These are phyloP conservation scores for Dromius quadrimaculatus DNA, from an alignment of 2,888 invertebrate genomes.

Conservation along the genomic window DNA sequence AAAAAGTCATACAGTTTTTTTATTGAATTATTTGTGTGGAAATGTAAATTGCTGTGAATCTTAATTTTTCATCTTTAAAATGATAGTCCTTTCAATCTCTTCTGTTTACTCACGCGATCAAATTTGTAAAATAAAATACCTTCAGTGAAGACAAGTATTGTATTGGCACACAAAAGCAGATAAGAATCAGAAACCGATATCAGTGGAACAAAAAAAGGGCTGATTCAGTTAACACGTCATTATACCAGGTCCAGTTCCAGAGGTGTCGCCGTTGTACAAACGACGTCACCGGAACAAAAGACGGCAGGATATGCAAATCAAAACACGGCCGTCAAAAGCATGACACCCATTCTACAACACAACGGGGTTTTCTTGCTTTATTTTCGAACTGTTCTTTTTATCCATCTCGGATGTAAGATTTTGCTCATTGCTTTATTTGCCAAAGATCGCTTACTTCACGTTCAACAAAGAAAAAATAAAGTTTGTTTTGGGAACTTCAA, in stretches of 20 bases:
- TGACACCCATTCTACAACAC: constrained; percentile 1
- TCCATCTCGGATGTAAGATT: constrained; percentile 3
- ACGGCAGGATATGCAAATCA: constrained; percentile 49
- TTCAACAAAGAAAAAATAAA: constrained; percentile 29
- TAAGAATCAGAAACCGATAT: constrained; percentile 44
- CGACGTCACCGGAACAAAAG: constrained; percentile 42
- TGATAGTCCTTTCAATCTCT: too few relatives aligned
- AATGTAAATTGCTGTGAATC: too few relatives aligned
- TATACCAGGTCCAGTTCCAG: constrained; percentile 26
- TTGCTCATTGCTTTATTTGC: constrained; percentile 15
- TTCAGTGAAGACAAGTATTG: constrained; percentile 33
- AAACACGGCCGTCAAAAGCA: constrained; percentile 42
- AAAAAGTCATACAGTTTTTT: too few relatives aligned
- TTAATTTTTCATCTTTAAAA: too few relatives aligned
- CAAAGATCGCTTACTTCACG: constrained; percentile 23
- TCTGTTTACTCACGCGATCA: too few relatives aligned
- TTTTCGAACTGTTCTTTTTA: constrained; percentile 27
- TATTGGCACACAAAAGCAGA: constrained; percentile 31
- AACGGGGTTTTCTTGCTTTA: constrained; percentile 10
- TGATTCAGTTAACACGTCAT: constrained; percentile 48
- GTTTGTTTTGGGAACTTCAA: constrained; percentile 26
- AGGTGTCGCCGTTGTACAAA: constrained; percentile 45
- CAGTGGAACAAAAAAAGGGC: constrained; percentile 11
- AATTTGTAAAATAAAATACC: too few relatives aligned
- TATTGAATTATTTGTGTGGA: too few relatives aligned